phyloP scores from a whole-genome alignment of 2,888 invertebrate genomes.

The Andrena chrysosceles region DNA sequence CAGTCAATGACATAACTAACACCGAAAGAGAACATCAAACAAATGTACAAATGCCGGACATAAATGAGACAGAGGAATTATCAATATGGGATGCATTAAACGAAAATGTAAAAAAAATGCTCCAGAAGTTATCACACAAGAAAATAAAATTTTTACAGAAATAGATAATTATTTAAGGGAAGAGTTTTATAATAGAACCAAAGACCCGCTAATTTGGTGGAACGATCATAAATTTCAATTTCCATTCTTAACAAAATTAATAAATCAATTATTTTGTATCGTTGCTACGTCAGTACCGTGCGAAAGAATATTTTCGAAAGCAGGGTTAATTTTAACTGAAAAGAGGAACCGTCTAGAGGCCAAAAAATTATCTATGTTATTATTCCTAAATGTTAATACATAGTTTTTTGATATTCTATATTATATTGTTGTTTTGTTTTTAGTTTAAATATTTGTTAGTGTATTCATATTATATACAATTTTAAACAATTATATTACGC shows the following conservation, averaged over 20 bases:
- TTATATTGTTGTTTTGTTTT: too few species aligned
- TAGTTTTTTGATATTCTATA: too few species aligned
- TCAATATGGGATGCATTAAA: background rate
- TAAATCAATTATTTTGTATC: too few species aligned
- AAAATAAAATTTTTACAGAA: background rate
- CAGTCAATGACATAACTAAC: background rate
- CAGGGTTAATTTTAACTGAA: background rate
- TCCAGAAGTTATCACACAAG: background rate
- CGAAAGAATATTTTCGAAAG: background rate
- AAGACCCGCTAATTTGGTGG: too few species aligned
- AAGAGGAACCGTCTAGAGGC: background rate
- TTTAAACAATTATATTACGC: too few species aligned
- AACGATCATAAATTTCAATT: too few species aligned
- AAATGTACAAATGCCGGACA: background rate
- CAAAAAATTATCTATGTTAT: background rate
- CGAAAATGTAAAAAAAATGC: background rate
- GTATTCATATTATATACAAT: too few species aligned
- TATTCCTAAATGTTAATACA: background rate
- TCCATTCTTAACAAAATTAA: too few species aligned
- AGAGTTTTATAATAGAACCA: too few species aligned
- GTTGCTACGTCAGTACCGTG: background rate
- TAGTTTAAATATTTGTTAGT: too few species aligned
- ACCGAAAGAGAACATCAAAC: background rate
- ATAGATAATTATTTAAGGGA: background rate
- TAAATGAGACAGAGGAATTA: background rate